These are phyloP conservation scores for Harpalus rufipes DNA, from an alignment of 2,888 invertebrate genomes.

Conservation along the genomic window DNA sequence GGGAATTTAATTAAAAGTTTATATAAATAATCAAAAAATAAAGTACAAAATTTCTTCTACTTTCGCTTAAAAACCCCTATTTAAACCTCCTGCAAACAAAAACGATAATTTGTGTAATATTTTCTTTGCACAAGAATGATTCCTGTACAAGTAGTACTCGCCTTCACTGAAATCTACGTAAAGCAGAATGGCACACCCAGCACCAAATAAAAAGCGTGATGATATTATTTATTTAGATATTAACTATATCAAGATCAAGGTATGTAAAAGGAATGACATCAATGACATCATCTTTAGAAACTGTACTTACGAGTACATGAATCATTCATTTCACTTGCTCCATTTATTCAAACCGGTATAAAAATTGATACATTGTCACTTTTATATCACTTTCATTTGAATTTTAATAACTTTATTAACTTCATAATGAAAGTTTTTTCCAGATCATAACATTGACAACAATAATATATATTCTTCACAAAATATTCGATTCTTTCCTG, in stretches of 20 bases:
- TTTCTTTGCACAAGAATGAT: too few relatives aligned
- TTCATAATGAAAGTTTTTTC: neutral
- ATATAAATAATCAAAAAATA: too few relatives aligned
- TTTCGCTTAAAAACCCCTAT: too few relatives aligned
- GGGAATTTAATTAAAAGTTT: too few relatives aligned
- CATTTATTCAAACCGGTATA: slow-evolving; percentile 4
- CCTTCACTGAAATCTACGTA: neutral
- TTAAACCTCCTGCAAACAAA: too few relatives aligned
- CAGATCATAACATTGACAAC: neutral
- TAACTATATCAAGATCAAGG: neutral
- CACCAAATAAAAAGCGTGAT: neutral
- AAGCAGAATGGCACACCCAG: neutral
- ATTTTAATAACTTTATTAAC: slow-evolving; percentile 17
- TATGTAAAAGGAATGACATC: neutral
- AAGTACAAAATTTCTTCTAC: too few relatives aligned
- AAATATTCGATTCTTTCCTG: neutral
- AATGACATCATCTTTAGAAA: slow-evolving; percentile 47
- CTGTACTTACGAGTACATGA: slow-evolving; percentile 4
- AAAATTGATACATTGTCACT: neutral
- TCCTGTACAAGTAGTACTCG: too few relatives aligned
- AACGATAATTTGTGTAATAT: too few relatives aligned
- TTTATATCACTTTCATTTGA: neutral
- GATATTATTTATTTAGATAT: neutral
- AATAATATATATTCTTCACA: neutral
- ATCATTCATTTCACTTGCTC: slow-evolving; percentile 41